Percentiles rank a stretch among this genome's conserved stretches.
Conservation (phyloP, 2,113 vertebrate species). For the Neofelis nebulosa region DNA sequence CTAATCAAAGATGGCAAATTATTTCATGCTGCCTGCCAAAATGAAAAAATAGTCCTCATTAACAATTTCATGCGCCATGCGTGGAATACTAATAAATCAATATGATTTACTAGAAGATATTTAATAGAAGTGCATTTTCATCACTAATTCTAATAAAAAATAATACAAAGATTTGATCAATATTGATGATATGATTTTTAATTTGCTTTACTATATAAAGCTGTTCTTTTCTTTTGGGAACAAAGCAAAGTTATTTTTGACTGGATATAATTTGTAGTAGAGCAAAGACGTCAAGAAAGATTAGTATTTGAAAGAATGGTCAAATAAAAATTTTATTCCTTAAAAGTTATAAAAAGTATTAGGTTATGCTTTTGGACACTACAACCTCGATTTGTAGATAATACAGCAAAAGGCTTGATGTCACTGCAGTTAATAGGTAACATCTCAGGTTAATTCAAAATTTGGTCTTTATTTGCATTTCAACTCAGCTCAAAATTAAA, state of each 20-base stretch:
- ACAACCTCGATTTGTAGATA: not conserved
- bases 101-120: constrained; percentile 57
- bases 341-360: not conserved
- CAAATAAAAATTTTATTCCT: constrained; percentile 15
- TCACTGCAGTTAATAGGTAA: not conserved
- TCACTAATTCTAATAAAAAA: constrained; percentile 53
- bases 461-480: not conserved
- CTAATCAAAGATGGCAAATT: constrained; percentile 52
- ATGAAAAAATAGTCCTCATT: constrained; percentile 18
- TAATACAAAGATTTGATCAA: constrained; percentile 34
- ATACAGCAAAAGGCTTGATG: not conserved
- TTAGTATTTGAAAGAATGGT: not conserved
- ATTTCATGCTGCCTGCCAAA: constrained; percentile 46
- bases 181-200: constrained; percentile 44
- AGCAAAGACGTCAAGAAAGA: constrained; percentile 3
- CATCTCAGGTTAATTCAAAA: not conserved
- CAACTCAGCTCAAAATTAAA: not conserved
- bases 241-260: constrained; percentile 45
- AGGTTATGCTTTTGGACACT: not conserved
- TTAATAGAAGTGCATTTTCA: constrained; percentile 56
- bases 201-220: constrained; percentile 35
- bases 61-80: not conserved
- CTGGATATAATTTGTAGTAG: not conserved
- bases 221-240: not conserved
- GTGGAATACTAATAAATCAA: constrained; percentile 59